A percentile compares a stretch with the other conserved stretches of the same genome.
Conservation (phyloP, 2,888 invertebrate genomes). For the Psococerastis gibbosa region DNA sequence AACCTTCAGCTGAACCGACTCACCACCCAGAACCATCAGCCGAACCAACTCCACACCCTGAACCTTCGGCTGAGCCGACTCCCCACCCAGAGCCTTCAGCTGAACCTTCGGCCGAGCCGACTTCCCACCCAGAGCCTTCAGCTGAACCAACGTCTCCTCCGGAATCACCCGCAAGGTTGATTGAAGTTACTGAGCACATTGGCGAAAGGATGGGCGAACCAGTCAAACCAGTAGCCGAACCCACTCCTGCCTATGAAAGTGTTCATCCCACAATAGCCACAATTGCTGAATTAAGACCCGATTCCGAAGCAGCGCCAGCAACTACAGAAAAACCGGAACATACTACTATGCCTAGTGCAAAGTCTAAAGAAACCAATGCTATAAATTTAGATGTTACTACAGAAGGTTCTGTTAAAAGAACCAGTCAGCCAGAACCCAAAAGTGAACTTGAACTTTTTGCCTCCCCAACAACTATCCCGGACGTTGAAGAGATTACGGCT, state of each 20-base stretch:
- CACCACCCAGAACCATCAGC: too few relatives aligned
- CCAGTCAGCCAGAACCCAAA: too few relatives aligned
- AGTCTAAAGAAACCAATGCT: slow-evolving; percentile 17
- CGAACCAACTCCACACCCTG: slow-evolving; percentile 28
- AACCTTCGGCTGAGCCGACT: slow-evolving; percentile 15
- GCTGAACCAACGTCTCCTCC: slow-evolving; percentile 12
- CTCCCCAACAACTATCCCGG: too few relatives aligned
- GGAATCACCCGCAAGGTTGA: slow-evolving; percentile 5
- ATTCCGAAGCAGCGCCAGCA: too few relatives aligned
- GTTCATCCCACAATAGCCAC: too few relatives aligned
- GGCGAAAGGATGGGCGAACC: too few relatives aligned
- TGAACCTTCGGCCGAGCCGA: slow-evolving; percentile 17
- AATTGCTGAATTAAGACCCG: too few relatives aligned
- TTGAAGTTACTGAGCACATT: too few relatives aligned
- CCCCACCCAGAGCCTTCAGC: slow-evolving; percentile 20
- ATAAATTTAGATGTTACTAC: too few relatives aligned
- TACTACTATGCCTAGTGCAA: slow-evolving; percentile 18
- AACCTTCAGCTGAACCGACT: slow-evolving; percentile 12
- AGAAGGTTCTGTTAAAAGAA: too few relatives aligned
- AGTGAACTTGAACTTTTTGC: too few relatives aligned
- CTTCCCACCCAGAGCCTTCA: slow-evolving; percentile 13
- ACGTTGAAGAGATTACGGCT: neutral
- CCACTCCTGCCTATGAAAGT: slow-evolving; percentile 28
- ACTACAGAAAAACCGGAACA: slow-evolving; percentile 15
- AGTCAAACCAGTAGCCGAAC: too few relatives aligned